Evolutionary conservation across 2,888 invertebrate genomes (phyloP).

Genomic region (Tridacna gigas): DNA sequence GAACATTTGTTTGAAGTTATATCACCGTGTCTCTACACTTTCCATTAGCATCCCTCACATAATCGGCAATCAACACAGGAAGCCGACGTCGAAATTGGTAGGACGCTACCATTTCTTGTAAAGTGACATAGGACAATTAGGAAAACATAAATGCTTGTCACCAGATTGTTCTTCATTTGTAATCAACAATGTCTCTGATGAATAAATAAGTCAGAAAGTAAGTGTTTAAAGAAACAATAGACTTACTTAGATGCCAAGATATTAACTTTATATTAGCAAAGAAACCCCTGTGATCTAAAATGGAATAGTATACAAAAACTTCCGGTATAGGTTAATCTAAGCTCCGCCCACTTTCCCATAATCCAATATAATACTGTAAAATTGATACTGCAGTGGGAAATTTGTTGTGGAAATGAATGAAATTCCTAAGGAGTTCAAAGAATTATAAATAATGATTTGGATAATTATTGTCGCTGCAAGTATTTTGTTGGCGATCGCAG

Average conservation of each 20-base stretch:
- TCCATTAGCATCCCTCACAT: not conserved
- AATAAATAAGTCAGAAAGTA: no score
- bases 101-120: not conserved
- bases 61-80: constrained; percentile 18
- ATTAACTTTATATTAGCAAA: no score
- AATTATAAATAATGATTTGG: constrained; percentile 2
- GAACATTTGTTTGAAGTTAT: not conserved
- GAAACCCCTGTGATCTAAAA: not conserved
- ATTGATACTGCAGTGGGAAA: not conserved
- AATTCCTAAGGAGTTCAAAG: not conserved
- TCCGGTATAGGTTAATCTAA: constrained; percentile 39
- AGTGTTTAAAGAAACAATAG: no score
- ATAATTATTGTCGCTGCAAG: constrained; percentile 16
- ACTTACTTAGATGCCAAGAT: no score
- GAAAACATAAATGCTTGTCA: not conserved
- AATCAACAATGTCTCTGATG: no score
- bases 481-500: constrained; percentile 9
- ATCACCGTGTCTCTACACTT: not conserved
- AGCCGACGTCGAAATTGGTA: constrained; percentile 34
- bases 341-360: constrained; percentile 67
- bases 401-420: not conserved
- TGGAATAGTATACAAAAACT: constrained; percentile 25
- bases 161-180: no score
- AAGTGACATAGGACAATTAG: not conserved
- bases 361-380: constrained; percentile 43